These are phyloP conservation scores for Rynchops niger DNA, from an alignment of 2,113 vertebrate genomes.

Conservation along the genomic window DNA sequence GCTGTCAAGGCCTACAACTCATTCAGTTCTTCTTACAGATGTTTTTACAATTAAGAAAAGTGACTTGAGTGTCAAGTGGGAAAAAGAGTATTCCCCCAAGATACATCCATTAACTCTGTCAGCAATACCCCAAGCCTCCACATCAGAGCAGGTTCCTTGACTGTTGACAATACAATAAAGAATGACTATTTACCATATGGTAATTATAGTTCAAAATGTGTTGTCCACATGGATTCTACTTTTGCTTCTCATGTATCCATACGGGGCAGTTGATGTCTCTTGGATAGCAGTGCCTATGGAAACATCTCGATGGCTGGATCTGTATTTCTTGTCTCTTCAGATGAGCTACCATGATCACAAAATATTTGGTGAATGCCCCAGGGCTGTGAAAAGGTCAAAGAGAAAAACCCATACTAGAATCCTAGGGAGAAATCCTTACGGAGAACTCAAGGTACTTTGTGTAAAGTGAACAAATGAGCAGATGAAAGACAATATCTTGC, in stretches of 20 bases:
- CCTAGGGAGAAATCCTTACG: not conserved
- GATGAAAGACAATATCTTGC: constrained; percentile 50
- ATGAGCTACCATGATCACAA: not conserved
- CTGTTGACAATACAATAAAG: constrained; percentile 58
- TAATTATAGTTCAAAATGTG: constrained; percentile 61
- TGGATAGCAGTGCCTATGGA: not conserved
- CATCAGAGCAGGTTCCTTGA: constrained; percentile 43
- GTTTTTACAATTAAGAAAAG: constrained; percentile 56
- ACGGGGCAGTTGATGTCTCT: not conserved
- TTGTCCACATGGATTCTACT: constrained; percentile 43
- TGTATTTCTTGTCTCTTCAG: not conserved
- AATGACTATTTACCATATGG: constrained; percentile 39
- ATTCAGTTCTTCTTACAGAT: constrained; percentile 53
- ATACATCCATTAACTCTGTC: constrained; percentile 52
- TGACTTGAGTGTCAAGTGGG: constrained; percentile 50
- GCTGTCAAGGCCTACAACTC: constrained; percentile 57
- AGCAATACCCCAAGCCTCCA: constrained; percentile 26
- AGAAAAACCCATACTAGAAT: not conserved
- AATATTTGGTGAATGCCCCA: not conserved
- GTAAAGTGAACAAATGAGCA: not conserved
- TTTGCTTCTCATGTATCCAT: not conserved
- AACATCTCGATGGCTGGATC: not conserved
- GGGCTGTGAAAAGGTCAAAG: not conserved
- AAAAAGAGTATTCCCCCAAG: constrained; percentile 37
- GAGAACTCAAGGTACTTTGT: not conserved